Evolutionary conservation across 2,797 vertebrate species (phyloP), one percentile per base, ranked within the genome.

Genomic region (Centropyge bicolor): DNA sequence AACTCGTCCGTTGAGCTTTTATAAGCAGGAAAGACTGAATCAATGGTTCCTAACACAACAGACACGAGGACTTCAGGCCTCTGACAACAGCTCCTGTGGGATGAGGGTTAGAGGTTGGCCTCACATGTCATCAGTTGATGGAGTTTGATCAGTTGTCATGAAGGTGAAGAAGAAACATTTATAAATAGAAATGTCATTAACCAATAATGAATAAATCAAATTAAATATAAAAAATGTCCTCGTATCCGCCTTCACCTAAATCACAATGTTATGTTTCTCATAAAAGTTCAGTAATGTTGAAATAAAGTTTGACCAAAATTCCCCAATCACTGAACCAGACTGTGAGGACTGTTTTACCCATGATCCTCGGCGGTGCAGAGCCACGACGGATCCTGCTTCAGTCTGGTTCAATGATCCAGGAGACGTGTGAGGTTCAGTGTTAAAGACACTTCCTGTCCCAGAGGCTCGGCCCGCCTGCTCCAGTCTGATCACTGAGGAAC

Each of bases 381-480:
- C 43, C 67, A 43, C 16, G 14, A 10, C 3, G 4, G 57, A 19
- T 38, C 20, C 48, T 40, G 17, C 4, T 24, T 27, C 38, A 36
- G 36, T 46, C 31, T 19, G 77, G 20, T 45, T 79, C 56, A 31
- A 10, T 19, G 51, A 65, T 17, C 52, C 19, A 10, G 56, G 41
- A 17, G 6, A 31, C 6, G 1, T 8, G 45, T 62, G 51, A 1
- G 19, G 45, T 22, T 74, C 52, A 41, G 20, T 22, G 43, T 31
- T 59, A 20, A n/a, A 43, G 46, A 70, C 55, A 27, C 79, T 77
- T 84, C 67, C 81, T 86, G 71, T 70, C 64, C 70, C 73, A 80
- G 87, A 88, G 77, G 59, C 82, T 74, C 64, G 3, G 6, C 79
- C 84, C 80, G 69, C 70, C 66, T 1, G 24, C 19, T 55, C 45